phyloP scores from a whole-genome alignment of 2,797 vertebrate species.

The Pangasius macronema region DNA sequence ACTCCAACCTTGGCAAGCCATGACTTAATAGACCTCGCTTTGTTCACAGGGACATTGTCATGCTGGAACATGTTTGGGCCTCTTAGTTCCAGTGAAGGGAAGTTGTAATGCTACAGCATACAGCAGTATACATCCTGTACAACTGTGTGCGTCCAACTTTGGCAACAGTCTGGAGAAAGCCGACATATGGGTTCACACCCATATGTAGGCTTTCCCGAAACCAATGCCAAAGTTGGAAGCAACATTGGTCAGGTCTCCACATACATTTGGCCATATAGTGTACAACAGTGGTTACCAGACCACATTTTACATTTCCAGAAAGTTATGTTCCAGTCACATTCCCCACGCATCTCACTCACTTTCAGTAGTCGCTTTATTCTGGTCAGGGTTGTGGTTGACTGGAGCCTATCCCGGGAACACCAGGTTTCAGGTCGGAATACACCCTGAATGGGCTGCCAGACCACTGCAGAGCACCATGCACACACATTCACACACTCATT shows the following conservation, averaged over 20 bases:
- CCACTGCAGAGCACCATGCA: neutral
- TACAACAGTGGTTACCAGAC: neutral
- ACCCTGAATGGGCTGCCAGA: neutral
- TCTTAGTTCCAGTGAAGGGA: neutral
- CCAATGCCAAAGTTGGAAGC: neutral
- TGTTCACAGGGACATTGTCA: neutral
- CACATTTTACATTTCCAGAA: neutral
- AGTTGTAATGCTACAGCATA: neutral
- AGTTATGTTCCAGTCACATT: neutral
- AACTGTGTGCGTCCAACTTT: neutral
- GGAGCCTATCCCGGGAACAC: neutral
- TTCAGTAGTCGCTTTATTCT: neutral
- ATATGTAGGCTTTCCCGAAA: neutral
- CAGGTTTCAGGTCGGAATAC: neutral
- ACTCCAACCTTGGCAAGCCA: neutral
- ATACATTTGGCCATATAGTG: neutral
- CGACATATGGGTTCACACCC: neutral
- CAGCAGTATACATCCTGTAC: neutral
- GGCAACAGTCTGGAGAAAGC: too few species aligned
- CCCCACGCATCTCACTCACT: neutral
- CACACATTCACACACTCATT: conserved; percentile 7
- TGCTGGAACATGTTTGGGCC: neutral
- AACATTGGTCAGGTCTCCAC: neutral
- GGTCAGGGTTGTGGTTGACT: neutral
- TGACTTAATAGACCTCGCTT: neutral